phyloP scores from a whole-genome alignment of 2,888 invertebrate species.

The Galeopsomyia nigrocyanea region DNA sequence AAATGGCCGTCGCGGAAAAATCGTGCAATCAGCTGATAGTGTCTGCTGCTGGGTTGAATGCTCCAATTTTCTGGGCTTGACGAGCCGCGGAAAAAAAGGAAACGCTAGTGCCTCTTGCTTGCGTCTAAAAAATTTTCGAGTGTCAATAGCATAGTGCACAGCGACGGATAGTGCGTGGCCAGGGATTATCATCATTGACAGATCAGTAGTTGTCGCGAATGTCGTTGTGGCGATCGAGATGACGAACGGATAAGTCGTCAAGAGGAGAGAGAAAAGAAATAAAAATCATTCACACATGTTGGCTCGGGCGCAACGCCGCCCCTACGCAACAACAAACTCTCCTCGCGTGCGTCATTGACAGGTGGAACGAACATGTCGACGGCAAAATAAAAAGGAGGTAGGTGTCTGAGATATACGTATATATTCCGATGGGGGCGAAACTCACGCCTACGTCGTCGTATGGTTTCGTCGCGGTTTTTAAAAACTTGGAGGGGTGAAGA shows the following conservation, averaged over 20 bases:
- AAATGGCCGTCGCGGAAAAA: slow-evolving; percentile 32
- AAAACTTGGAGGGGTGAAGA: not conserved
- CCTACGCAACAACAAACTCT: slow-evolving; percentile 4
- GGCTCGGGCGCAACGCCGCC: not conserved
- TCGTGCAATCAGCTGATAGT: slow-evolving; percentile 26
- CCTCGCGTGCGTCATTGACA: slow-evolving; percentile 31
- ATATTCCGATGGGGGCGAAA: not conserved
- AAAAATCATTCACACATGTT: slow-evolving; percentile 8
- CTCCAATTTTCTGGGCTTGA: not conserved
- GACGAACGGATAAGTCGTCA: slow-evolving; percentile 22
- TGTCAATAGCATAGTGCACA: not conserved
- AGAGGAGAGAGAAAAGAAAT: not conserved
- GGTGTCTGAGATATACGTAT: not conserved
- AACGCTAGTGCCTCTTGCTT: no score
- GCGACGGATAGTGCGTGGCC: not conserved
- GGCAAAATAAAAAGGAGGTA: slow-evolving; percentile 18
- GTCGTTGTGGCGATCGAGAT: slow-evolving; percentile 29
- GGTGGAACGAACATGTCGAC: slow-evolving; percentile 26
- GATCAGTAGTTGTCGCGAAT: not conserved
- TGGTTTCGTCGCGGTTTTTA: not conserved
- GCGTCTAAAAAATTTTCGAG: not conserved
- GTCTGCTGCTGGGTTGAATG: slow-evolving; percentile 21
- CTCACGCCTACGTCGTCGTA: not conserved
- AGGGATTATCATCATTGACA: not conserved
- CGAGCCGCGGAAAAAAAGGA: no score